Evolutionary conservation across 2,888 invertebrate genomes (phyloP).

Genomic region (Calliphora vomitoria): DNA sequence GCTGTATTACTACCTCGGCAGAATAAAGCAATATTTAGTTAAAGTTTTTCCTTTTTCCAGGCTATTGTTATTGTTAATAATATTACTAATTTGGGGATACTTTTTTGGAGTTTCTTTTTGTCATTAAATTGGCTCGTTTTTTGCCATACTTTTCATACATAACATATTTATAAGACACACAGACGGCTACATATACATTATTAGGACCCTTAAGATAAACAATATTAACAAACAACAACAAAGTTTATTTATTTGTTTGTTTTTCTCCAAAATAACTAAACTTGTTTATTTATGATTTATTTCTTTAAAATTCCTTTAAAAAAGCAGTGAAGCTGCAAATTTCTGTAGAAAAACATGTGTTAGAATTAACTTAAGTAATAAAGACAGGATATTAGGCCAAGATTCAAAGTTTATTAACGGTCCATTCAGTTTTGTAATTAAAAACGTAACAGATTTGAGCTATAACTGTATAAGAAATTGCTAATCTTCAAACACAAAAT

Average conservation of each 20-base stretch:
- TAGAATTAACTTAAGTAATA: background rate
- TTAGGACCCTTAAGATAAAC: conserved; percentile 14
- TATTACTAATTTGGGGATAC: conserved; percentile 24
- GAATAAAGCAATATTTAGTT: too few species aligned
- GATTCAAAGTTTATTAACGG: background rate
- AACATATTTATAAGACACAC: background rate
- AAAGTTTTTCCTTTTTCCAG: background rate
- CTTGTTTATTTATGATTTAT: conserved; percentile 1
- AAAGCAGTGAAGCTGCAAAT: background rate
- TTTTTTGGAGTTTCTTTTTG: background rate
- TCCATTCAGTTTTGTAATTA: background rate
- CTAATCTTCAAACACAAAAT: conserved; percentile 21
- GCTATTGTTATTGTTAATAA: background rate
- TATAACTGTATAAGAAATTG: conserved; percentile 23
- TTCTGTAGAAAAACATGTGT: background rate
- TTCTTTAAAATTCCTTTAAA: background rate
- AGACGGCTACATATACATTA: conserved; percentile 4
- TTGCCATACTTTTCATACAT: background rate
- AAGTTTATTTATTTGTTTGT: background rate
- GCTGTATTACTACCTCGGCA: too few species aligned
- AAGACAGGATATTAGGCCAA: background rate
- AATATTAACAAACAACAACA: background rate
- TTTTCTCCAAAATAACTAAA: background rate
- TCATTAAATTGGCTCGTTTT: conserved; percentile 10
- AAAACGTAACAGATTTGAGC: background rate